Evolutionary conservation across 2,113 vertebrate genomes (phyloP), one percentile per base, ranked within the genome.

Genomic region (Blennius ocellaris): DNA sequence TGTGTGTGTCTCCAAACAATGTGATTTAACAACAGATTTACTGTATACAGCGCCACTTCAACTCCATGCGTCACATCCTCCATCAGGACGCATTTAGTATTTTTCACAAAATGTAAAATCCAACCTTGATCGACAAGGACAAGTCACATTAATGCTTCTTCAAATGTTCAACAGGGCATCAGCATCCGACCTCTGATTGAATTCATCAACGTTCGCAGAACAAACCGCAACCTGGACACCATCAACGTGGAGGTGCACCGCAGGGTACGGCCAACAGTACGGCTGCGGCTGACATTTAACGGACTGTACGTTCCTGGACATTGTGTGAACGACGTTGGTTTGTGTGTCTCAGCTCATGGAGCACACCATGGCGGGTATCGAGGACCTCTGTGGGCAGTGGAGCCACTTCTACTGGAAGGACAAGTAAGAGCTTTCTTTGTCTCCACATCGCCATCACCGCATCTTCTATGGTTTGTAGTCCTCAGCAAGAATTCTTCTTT

Each of bases 311-410:
- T 54, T 44, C 41, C 5, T 17, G 21, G 1, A 0, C 12, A 7
- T 7, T 1, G 9, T 21, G 7, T 41, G 70, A 40, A 82, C 15
- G 10, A 3, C 48, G 74, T 0, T 50, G 1, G 0, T 21, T 69
- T 21, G 64, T 65, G 69, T 16, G 75, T 38, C 30, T 89, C 86
- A 99, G 98, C 93, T 97, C 79, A 97, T 99, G 91, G 98, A 99
- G 73, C 98, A 99, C 0, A 95, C 96, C 51, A 93, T 98, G 59
- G 95, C 96, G 21, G 98, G 97, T 11, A 94, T 99, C 78, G 98
- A 99, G 90, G 98, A 99, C 82, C 94, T 99, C 0, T 99, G 98
- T 73, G 98, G 98, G 82, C 98, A 99, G 30, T 99, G 97, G 97
- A 96, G 96, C 83, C 98, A 97, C 91, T 96, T 96, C 89, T 97